A percentile compares a stretch with the other conserved stretches of the same genome.
These are phyloP conservation scores for Tetragnatha versicolor DNA, from an alignment of 1,140 invertebrate species.

Conservation along the genomic window DNA sequence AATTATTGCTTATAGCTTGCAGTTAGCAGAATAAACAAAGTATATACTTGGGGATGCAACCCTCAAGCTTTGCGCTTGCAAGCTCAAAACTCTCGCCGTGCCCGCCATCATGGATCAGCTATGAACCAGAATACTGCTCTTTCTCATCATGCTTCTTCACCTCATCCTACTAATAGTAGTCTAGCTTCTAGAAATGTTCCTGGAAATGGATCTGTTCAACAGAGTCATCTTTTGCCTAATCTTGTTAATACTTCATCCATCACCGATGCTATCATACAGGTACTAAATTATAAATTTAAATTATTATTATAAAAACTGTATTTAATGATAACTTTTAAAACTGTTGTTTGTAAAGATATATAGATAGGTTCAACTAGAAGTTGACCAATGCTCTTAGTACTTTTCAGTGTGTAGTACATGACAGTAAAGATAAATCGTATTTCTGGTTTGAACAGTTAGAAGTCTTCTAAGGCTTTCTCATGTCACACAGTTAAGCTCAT, in stretches of 20 bases:
- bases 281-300: too few species aligned
- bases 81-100: slow-evolving; percentile 72
- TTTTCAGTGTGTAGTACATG: too few species aligned
- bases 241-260: slow-evolving; percentile 35
- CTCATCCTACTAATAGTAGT: neutral
- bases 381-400: too few species aligned
- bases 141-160: slow-evolving; percentile 17
- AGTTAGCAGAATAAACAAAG: slow-evolving; percentile 71
- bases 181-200: neutral
- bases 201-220: slow-evolving; percentile 22
- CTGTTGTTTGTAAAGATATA: too few species aligned
- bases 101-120: slow-evolving; percentile 64
- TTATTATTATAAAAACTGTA: too few species aligned
- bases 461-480: too few species aligned
- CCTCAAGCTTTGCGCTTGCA: slow-evolving; percentile 76
- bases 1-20: slow-evolving; percentile 70
- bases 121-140: slow-evolving; percentile 9
- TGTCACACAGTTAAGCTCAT: too few species aligned
- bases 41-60: slow-evolving; percentile 81
- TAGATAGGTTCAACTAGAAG: too few species aligned
- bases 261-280: slow-evolving; percentile 15
- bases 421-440: too few species aligned
- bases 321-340: too few species aligned
- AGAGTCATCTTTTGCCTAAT: slow-evolving; percentile 53
- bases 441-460: too few species aligned